Percentiles rank a stretch among this genome's conserved stretches.
phyloP scores from a whole-genome alignment of 1,140 invertebrate genomes.

The Drosophila navojoa region DNA sequence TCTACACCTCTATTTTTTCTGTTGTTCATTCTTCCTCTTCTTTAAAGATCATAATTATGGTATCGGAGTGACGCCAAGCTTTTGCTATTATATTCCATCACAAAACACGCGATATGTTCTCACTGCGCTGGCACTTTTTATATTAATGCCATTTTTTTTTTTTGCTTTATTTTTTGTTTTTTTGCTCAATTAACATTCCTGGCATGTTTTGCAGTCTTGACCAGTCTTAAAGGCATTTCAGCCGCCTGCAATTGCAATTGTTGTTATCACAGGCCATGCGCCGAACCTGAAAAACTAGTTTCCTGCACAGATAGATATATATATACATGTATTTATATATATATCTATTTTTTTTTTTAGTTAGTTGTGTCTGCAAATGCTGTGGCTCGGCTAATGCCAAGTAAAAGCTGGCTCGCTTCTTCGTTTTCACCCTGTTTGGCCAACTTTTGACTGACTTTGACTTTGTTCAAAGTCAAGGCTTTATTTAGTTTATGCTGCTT shows the following conservation, averaged over 20 bases:
- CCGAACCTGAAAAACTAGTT: slow-evolving; percentile 81
- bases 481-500: slow-evolving; percentile 19
- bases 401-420: slow-evolving; percentile 52
- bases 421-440: slow-evolving; percentile 56
- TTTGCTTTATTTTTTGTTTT: slow-evolving; percentile 17
- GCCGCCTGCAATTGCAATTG: slow-evolving; percentile 64
- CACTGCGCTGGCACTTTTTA: slow-evolving; percentile 40
- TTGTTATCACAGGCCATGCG: slow-evolving; percentile 72
- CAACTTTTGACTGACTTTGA: slow-evolving; percentile 56
- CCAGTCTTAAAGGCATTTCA: slow-evolving; percentile 52
- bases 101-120: slow-evolving; percentile 71
- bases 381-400: slow-evolving; percentile 67
- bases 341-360: too few species aligned
- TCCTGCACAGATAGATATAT: slow-evolving; percentile 9
- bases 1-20: slow-evolving; percentile 32
- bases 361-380: slow-evolving; percentile 30
- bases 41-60: slow-evolving; percentile 40
- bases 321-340: too few species aligned
- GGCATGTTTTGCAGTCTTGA: slow-evolving; percentile 55
- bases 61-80: slow-evolving; percentile 30
- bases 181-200: slow-evolving; percentile 79
- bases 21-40: background rate
- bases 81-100: slow-evolving; percentile 71
- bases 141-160: background rate
- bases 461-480: slow-evolving; percentile 33